Evolutionary conservation across 2,888 invertebrate genomes (phyloP).

Genomic region (Tetragnatha montana): DNA sequence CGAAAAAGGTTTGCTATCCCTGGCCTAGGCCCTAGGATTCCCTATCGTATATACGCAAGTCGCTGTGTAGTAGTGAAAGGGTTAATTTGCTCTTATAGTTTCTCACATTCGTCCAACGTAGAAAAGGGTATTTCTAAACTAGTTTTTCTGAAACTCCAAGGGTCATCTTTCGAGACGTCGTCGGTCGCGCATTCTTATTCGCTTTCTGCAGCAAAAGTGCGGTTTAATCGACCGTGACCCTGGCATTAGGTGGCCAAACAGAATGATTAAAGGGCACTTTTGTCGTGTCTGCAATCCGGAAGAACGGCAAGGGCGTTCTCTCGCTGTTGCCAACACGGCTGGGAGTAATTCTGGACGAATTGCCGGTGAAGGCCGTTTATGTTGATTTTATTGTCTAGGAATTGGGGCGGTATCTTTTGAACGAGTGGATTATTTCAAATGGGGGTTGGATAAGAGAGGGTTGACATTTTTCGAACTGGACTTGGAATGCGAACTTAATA

Average conservation of each 20-base stretch:
- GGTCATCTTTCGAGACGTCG: background rate
- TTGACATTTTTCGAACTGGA: background rate
- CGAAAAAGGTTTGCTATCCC: too few species aligned
- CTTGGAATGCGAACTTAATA: background rate
- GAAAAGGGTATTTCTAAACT: too few species aligned
- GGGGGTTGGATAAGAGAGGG: background rate
- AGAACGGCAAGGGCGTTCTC: background rate
- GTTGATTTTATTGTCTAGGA: slow-evolving; percentile 21
- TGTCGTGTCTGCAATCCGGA: slow-evolving; percentile 28
- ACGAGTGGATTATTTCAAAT: background rate
- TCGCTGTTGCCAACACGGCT: background rate
- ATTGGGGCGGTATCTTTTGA: background rate
- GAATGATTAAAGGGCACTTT: slow-evolving; percentile 35
- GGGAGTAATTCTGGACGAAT: slow-evolving; percentile 19
- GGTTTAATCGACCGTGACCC: slow-evolving; percentile 28
- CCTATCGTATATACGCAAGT: too few species aligned
- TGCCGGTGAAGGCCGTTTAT: slow-evolving; percentile 49
- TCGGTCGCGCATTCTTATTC: background rate
- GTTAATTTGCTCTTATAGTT: too few species aligned
- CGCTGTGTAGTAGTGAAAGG: too few species aligned
- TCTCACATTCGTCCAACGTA: too few species aligned
- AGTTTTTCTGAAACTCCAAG: too few species aligned
- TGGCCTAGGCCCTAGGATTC: too few species aligned
- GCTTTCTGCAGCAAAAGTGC: background rate
- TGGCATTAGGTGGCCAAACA: slow-evolving; percentile 28